phyloP scores from a whole-genome alignment of 2,797 vertebrate species.

The Gymnothorax javanicus region DNA sequence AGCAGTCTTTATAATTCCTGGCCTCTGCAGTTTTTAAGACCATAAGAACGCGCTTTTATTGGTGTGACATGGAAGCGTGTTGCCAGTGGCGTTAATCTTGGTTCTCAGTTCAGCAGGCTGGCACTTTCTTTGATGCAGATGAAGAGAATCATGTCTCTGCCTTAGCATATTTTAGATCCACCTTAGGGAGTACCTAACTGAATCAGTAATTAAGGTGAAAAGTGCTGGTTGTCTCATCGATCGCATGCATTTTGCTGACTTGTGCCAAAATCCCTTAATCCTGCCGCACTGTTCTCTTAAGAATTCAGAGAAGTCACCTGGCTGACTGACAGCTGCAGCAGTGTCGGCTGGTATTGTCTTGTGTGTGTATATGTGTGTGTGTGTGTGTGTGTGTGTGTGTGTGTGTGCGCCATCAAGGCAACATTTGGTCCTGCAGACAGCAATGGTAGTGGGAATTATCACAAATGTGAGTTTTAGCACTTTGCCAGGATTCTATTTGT shows the following conservation, averaged over 20 bases:
- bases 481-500: no score
- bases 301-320: conserved; percentile 43
- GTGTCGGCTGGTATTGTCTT: no score
- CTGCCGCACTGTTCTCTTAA: conserved; percentile 20
- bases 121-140: conserved; percentile 41
- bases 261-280: conserved; percentile 24
- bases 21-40: neutral
- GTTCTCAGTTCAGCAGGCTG: conserved; percentile 38
- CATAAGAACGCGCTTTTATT: conserved; percentile 42
- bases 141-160: conserved; percentile 41
- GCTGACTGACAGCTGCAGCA: conserved; percentile 13
- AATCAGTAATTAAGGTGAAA: conserved; percentile 34
- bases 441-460: no score
- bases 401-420: no score
- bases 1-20: neutral
- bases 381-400: no score
- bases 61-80: conserved; percentile 50
- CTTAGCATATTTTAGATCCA: conserved; percentile 35
- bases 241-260: neutral
- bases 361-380: no score
- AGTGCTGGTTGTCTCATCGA: conserved; percentile 26
- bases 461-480: no score
- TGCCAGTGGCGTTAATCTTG: conserved; percentile 25
- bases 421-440: no score
- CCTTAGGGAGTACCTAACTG: conserved; percentile 15